Evolutionary conservation across 2,797 vertebrate genomes (phyloP), one percentile per base, ranked within the genome.

Genomic region (Remorina albescens): DNA sequence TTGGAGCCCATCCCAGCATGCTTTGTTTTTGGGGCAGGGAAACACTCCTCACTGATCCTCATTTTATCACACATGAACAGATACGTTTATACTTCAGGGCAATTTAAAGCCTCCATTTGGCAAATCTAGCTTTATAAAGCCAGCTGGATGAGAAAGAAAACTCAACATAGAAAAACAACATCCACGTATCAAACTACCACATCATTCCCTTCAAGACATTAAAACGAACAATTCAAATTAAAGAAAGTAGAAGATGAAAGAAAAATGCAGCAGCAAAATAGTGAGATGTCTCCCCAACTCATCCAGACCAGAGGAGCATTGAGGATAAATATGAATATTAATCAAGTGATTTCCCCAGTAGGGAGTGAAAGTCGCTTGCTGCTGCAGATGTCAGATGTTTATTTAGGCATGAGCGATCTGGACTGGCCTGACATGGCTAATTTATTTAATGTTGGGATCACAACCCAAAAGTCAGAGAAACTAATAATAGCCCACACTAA

Each of bases 81-180:
- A 70, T 47, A 41, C 7, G 19, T 65, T 67, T 49, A 71, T 54
- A 71, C 60, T 69, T 30, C 58, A 8, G 72, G 71, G 76, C 60
- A 65, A 41, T 62, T 76, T 62, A 66, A 44, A 60, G 64, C 41
- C 46, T 65, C 51, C 51, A 42, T 70, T 83, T 61, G 49, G 64
- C 42, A 1, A 18, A 32, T 60, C 26, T 16, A n/a, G 66, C 1
- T 28, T 54, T 42, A 9, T 30, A 49, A 36, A 57, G 47, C 8
- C 30, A 54, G n/a, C 18, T 53, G 36, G 23, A 54, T 23, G n/a
- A 46, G 32, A 10, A 56, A 26, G 1, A 1, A 6, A 37, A 57
- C 18, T 56, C 2, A 19, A 28, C 41, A n/a, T 11, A 25, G 16
- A 61, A 54, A 51, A 44, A 32, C 13, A 47, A 32, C 5, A 12